Conservation (phyloP, 2,113 vertebrate genomes). For the Semnornis frantzii region DNA sequence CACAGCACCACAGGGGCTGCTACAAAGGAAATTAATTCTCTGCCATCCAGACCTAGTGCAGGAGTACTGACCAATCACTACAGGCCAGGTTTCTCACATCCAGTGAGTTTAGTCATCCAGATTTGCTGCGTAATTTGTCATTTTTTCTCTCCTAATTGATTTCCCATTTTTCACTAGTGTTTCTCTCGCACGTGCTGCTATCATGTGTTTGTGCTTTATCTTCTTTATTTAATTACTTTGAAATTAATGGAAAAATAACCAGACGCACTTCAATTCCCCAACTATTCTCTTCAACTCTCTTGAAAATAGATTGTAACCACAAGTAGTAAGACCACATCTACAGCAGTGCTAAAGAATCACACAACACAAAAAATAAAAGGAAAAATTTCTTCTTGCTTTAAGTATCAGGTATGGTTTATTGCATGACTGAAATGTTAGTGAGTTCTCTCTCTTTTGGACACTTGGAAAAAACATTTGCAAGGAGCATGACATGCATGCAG, state of each 20-base stretch:
- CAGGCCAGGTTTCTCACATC: not conserved
- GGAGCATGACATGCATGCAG: rapidly evolving
- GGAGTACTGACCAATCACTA: not conserved
- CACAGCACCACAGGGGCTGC: not conserved
- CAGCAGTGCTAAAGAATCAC: not conserved
- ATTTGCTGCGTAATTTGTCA: not conserved
- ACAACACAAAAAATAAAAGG: not conserved
- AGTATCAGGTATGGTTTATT: not conserved
- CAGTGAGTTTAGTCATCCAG: not conserved
- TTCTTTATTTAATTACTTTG: not conserved
- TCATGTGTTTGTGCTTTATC: not conserved
- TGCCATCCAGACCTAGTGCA: not conserved
- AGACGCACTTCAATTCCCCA: not conserved
- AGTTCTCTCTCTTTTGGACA: not conserved
- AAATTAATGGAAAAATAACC: not conserved
- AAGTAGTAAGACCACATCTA: not conserved
- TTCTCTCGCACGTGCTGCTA: not conserved
- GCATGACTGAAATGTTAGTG: not conserved
- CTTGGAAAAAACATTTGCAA: not conserved
- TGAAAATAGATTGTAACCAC: not conserved
- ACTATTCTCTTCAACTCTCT: not conserved
- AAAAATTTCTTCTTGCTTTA: not conserved
- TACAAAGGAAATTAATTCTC: not conserved
- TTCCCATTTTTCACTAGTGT: not conserved
- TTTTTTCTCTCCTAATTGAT: not conserved